A percentile compares a stretch with the other conserved stretches of the same genome.
phyloP scores from a whole-genome alignment of 2,113 vertebrate species.

The Willisornis vidua region DNA sequence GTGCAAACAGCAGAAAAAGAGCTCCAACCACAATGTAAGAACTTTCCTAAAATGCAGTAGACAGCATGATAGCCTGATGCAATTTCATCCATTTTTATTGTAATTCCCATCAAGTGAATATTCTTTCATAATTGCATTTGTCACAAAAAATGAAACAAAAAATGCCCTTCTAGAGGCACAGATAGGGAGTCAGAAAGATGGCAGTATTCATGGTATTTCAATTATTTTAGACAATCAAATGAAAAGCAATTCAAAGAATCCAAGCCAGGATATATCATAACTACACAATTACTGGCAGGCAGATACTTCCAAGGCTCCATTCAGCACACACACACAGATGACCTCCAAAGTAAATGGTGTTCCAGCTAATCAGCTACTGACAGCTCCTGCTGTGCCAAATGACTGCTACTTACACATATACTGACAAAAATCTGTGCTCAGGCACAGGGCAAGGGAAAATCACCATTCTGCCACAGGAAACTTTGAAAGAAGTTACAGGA shows the following conservation, averaged over 20 bases:
- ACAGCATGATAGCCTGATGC: not conserved
- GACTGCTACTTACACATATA: accelerated
- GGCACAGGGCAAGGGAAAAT: not conserved
- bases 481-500: not conserved
- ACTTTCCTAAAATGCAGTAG: not conserved
- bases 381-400: not conserved
- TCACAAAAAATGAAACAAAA: not conserved
- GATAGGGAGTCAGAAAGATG: not conserved
- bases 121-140: not conserved
- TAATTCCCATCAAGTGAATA: not conserved
- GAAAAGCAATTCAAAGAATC: not conserved
- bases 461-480: not conserved
- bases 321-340: not conserved
- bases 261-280: not conserved
- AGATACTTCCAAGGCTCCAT: not conserved
- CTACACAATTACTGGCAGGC: not conserved
- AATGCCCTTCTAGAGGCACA: not conserved
- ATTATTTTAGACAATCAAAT: not conserved
- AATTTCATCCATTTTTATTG: not conserved
- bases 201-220: not conserved
- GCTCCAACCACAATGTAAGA: not conserved
- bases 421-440: not conserved
- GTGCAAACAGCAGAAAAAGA: not conserved
- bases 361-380: not conserved
- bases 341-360: not conserved